Base-by-base conservation (phyloP, 2,888 invertebrate species). In the Perithous albicinctus region DNA sequence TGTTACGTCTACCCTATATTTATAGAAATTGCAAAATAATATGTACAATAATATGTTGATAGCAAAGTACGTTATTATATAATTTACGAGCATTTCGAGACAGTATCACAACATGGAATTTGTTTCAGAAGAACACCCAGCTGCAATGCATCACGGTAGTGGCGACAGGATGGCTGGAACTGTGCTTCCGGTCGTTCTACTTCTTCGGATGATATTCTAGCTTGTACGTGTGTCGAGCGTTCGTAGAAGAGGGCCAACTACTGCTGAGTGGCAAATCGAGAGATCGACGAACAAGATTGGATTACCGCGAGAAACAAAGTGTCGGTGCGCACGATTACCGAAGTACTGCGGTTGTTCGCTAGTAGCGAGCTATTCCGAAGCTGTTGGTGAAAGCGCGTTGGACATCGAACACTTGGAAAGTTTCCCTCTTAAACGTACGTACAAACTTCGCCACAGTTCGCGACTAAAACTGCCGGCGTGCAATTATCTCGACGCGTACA, bases 51-150 rank as follows among this genome's bases (percentile, higher is more conserved):
- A n/a, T 43, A 51, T 20, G 0, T 12, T 23, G 3, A 23, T 23
- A 20, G 12, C 10, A 15, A 12, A 41, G 23, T 23, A 4, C 10
- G 18, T 29, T n/a, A 32, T 67, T 15, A 51, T 3, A 48, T 51
- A 20, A 48, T 67, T 76, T 46, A 73, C 32, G 29, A 10, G 10
- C 18, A 12, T 35, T 29, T 32, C 7, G 29, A 32, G 75, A 80
- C 67, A 29, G 59, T 38, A 64, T 76, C 61, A 72, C 67, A 72
- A 72, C 67, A 72, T 54, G 67, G 78, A 87, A 85, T 90, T 93
- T 93, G 93, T 94, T 94, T 88, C 95, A 97, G 97, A 96, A 91
- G 97, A 97, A 94, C 96, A 96, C 92, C 97, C 97, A 88, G 97
- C 97, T 77, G 97, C 97, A 59, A 97, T 97, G 97, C 96, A 97